These are phyloP conservation scores for Drosophila orosa DNA, from an alignment of 1,140 invertebrate genomes.

Conservation along the genomic window DNA sequence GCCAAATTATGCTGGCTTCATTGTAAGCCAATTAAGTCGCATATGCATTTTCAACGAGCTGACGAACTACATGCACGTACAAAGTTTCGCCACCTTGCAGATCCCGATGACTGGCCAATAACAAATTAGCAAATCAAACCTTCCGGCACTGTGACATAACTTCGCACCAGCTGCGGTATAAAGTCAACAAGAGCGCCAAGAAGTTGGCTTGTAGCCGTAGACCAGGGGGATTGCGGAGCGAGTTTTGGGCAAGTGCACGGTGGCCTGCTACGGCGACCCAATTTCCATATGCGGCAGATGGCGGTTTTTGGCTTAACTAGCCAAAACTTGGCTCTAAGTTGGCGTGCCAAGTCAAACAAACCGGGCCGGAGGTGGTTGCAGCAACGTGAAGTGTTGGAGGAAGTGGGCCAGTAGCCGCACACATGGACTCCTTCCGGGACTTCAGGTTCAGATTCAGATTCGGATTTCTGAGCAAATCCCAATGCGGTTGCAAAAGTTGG, in stretches of 20 bases:
- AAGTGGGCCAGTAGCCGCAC: slow-evolving; percentile 22
- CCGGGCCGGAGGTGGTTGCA: slow-evolving; percentile 14
- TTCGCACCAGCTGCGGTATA: slow-evolving; percentile 70
- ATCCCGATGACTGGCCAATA: slow-evolving; percentile 54
- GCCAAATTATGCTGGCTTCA: slow-evolving; percentile 5
- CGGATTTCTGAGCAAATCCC: slow-evolving; percentile 35
- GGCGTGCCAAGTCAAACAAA: slow-evolving; percentile 81
- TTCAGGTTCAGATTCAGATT: slow-evolving; percentile 38
- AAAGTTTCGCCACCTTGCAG: slow-evolving; percentile 25
- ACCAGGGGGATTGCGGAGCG: slow-evolving; percentile 67
- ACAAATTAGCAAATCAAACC: slow-evolving; percentile 75
- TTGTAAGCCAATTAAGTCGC: slow-evolving; percentile 36
- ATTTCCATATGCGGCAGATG: slow-evolving; percentile 74
- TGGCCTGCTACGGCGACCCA: slow-evolving; percentile 56
- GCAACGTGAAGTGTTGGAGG: slow-evolving; percentile 23
- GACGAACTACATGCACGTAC: slow-evolving; percentile 5
- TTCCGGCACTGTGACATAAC: slow-evolving; percentile 59
- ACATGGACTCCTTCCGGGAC: slow-evolving; percentile 23
- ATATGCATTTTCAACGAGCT: slow-evolving; percentile 25
- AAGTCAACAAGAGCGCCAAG: slow-evolving; percentile 64
- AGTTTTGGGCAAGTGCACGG: slow-evolving; percentile 30
- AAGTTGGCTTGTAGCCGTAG: slow-evolving; percentile 28
- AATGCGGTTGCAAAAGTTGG: slow-evolving; percentile 66
- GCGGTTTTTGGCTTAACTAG: slow-evolving; percentile 78
- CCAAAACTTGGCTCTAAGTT: slow-evolving; percentile 73